Conservation (phyloP, 2,113 vertebrate genomes). For the Siniperca chuatsi region DNA sequence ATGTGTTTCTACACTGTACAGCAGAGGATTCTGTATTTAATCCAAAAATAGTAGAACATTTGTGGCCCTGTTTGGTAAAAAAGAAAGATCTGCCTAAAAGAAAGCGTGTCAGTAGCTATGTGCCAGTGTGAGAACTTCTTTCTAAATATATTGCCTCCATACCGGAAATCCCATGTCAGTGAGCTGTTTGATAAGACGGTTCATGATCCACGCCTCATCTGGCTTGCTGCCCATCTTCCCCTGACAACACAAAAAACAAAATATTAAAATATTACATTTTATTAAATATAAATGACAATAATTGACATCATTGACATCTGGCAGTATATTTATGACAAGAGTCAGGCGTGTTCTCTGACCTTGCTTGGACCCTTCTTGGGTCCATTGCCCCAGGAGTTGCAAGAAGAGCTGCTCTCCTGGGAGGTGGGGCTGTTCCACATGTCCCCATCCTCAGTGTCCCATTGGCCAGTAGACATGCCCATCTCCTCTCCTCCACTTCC, state of each 20-base stretch:
- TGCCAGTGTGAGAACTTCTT: neutral
- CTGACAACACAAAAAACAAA: constrained; percentile 73
- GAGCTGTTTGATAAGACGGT: constrained; percentile 96
- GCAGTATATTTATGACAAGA: neutral
- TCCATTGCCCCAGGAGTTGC: constrained; percentile 93
- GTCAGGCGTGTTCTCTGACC: constrained; percentile 77
- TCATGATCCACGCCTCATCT: constrained; percentile 97
- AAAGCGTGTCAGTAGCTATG: neutral
- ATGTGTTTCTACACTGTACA: neutral
- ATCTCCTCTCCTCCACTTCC: constrained; percentile 93
- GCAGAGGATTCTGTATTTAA: neutral
- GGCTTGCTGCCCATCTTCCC: constrained; percentile 93
- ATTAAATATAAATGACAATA: neutral
- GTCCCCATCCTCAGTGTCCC: constrained; percentile 96
- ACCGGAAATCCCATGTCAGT: constrained; percentile 99
- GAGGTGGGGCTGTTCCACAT: constrained; percentile 95
- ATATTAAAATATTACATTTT: neutral
- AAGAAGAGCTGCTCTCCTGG: constrained; percentile 94
- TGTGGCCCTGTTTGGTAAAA: neutral
- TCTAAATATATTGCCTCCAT: constrained; percentile 54
- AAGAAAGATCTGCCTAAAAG: neutral
- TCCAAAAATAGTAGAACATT: neutral
- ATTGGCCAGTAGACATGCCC: constrained; percentile 88
- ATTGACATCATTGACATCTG: neutral
- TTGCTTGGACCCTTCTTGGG: constrained; percentile 93